Percentiles rank a stretch among this genome's conserved stretches.
Conservation (phyloP, 2,113 vertebrate genomes). For the Carollia perspicillata region DNA sequence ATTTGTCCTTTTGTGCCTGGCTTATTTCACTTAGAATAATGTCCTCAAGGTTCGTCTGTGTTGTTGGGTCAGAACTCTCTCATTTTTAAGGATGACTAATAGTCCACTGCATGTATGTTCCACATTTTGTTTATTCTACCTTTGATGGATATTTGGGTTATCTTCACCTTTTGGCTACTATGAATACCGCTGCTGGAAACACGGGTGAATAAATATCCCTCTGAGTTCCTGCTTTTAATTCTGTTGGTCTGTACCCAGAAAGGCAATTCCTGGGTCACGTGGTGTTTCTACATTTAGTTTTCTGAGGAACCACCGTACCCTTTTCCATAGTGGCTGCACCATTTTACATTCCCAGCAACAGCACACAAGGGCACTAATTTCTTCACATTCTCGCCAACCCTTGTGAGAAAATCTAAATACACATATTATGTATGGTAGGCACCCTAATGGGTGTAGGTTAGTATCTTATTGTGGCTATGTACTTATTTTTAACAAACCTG, state of each 20-base stretch:
- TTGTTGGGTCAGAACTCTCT: not conserved
- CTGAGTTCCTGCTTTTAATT: not conserved
- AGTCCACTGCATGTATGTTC: not conserved
- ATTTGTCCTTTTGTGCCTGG: not conserved
- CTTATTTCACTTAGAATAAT: not conserved
- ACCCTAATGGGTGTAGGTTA: not conserved
- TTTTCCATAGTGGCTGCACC: not conserved
- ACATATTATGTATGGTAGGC: not conserved
- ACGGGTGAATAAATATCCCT: not conserved
- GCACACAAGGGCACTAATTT: not conserved
- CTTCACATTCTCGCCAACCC: not conserved
- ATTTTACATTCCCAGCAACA: not conserved
- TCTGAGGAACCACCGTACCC: not conserved
- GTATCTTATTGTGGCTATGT: not conserved
- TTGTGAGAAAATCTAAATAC: not conserved
- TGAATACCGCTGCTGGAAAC: not conserved
- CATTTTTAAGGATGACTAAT: too few relatives aligned
- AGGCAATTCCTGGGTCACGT: not conserved
- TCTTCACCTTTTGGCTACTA: not conserved
- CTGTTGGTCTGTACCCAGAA: not conserved
- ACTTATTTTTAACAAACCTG: not conserved
- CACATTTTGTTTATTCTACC: not conserved
- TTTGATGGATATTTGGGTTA: not conserved
- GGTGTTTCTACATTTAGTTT: not conserved
- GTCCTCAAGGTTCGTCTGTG: not conserved